phyloP scores from a whole-genome alignment of 2,113 vertebrate genomes.

The Cyrtonyx montezumae region DNA sequence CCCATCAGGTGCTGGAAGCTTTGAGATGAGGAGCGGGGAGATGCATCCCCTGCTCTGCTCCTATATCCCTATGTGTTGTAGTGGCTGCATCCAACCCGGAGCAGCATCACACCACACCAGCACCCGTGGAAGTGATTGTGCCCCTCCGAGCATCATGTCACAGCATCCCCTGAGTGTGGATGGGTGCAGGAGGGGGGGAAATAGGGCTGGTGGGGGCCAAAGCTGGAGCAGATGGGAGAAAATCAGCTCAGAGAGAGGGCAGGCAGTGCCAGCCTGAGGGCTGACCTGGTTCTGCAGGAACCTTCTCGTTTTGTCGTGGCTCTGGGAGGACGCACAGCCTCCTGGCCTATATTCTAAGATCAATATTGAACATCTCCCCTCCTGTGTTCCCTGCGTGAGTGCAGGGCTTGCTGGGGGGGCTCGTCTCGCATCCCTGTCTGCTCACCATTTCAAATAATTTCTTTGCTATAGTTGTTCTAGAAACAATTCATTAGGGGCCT shows the following conservation, averaged over 20 bases:
- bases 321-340: not conserved
- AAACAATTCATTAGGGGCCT: conserved; percentile 66
- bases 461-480: conserved; percentile 21
- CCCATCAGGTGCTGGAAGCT: not conserved
- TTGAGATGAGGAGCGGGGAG: accelerated
- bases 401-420: not conserved
- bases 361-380: conserved; percentile 55
- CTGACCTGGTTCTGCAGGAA: conserved; percentile 55
- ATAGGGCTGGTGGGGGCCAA: not conserved
- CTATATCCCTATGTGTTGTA: accelerated
- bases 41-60: not conserved
- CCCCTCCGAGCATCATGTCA: not conserved
- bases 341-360: conserved; percentile 62
- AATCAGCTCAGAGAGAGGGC: not conserved
- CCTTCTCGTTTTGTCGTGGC: conserved; percentile 20
- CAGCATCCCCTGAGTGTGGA: not conserved
- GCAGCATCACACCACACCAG: accelerated
- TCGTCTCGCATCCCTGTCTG: conserved; percentile 21
- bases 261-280: not conserved
- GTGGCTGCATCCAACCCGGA: not conserved
- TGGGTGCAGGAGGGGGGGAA: accelerated
- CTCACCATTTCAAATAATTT: conserved; percentile 49
- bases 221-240: not conserved
- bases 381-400: not conserved
- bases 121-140: not conserved